A percentile compares a stretch with the other conserved stretches of the same genome.
Conservation (phyloP, 30 jellyfish, hydroid and myxozoan species). For the Phacellophora camtschatica region DNA sequence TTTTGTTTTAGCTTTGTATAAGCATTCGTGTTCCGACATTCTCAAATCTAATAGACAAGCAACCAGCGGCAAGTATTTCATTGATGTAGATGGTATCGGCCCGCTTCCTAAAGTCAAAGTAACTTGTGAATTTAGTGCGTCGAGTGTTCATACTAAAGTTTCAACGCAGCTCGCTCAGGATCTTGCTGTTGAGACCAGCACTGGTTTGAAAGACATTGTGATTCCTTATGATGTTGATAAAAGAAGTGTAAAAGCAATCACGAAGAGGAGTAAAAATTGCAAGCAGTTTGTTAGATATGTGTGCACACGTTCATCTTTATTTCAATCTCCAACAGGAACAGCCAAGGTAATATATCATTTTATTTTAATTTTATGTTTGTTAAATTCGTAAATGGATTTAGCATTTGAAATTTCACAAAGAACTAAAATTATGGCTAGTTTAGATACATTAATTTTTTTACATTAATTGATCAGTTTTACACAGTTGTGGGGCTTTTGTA, state of each 20-base stretch:
- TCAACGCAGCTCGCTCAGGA: conserved; percentile 2
- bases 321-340: conserved; percentile 69
- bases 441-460: no score
- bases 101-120: conserved; percentile 58
- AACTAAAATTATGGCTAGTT: no score
- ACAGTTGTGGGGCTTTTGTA: no score
- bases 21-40: conserved; percentile 52
- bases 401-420: no score
- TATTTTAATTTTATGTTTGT: no score
- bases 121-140: background rate
- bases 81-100: conserved; percentile 75
- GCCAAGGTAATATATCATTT: conserved; percentile 47
- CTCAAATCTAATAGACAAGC: background rate
- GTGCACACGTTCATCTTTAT: conserved; percentile 56
- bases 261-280: conserved; percentile 29
- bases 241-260: conserved; percentile 36
- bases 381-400: no score
- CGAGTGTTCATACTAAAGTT: conserved; percentile 4
- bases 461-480: no score
- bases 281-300: conserved; percentile 48
- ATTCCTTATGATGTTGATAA: conserved; percentile 42
- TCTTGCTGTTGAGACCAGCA: conserved; percentile 18
- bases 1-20: conserved; percentile 41
- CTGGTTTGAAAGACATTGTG: conserved; percentile 19
- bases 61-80: conserved; percentile 12